A percentile compares a stretch with the other conserved stretches of the same genome.
These are phyloP conservation scores for Villa cingulata DNA, from an alignment of 2,888 invertebrate species.

Conservation along the genomic window DNA sequence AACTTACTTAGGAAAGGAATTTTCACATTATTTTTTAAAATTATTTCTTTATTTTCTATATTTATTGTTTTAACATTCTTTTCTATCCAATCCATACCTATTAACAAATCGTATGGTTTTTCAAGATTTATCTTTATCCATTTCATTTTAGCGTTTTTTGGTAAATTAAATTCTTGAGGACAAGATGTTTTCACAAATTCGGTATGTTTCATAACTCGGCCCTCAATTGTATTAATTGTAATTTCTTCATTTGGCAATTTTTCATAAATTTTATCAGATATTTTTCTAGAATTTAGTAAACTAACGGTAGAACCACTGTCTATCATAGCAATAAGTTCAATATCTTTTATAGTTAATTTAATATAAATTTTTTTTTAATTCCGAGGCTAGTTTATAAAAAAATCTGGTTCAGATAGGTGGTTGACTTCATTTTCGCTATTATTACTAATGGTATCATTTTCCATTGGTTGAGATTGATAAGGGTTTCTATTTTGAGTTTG, in stretches of 20 bases:
- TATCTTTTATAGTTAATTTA: background rate
- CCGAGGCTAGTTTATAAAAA: conserved; percentile 5
- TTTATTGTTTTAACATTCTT: conserved; percentile 9
- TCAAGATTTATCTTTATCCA: conserved; percentile 4
- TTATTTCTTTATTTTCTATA: conserved; percentile 6
- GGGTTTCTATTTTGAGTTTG: too few relatives aligned
- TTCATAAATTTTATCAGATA: background rate
- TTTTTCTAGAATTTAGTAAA: conserved; percentile 2
- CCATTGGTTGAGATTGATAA: too few relatives aligned
- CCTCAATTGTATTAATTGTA: conserved; percentile 7
- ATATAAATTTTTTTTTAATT: background rate
- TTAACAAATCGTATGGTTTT: conserved; percentile 7
- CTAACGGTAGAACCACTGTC: conserved; percentile 1
- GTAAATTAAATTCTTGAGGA: conserved; percentile 7
- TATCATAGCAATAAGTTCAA: conserved; percentile 5
- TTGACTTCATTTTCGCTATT: too few relatives aligned
- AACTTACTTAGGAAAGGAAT: conserved; percentile 5
- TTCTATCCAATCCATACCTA: conserved; percentile 9
- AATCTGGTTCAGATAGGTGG: too few relatives aligned
- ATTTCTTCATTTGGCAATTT: background rate
- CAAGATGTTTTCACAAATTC: conserved; percentile 8
- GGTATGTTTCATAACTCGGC: conserved; percentile 1
- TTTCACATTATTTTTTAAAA: background rate
- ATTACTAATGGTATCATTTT: background rate
- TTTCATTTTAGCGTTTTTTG: background rate